These are phyloP conservation scores for Mythimna lalbum DNA, from an alignment of 2,888 invertebrate species.

Conservation along the genomic window DNA sequence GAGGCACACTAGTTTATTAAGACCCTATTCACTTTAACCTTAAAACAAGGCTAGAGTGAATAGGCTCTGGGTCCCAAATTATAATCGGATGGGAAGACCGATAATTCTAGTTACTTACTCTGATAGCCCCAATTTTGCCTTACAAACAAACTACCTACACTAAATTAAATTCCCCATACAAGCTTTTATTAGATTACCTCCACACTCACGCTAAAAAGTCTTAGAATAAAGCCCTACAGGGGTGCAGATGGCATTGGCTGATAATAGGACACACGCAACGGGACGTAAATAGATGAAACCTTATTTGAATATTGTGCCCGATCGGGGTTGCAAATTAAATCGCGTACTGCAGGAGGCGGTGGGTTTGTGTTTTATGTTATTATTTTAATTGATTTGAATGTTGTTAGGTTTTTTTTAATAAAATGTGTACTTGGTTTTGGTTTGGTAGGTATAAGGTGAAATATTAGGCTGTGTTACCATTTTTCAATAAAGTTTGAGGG, in stretches of 20 bases:
- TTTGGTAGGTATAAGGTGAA: no score
- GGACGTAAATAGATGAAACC: conserved; percentile 89
- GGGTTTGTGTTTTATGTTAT: conserved; percentile 63
- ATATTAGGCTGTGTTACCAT: no score
- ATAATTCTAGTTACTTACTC: no score
- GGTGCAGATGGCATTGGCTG: conserved; percentile 85
- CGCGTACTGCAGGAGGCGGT: conserved; percentile 78
- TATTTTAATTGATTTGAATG: conserved; percentile 63
- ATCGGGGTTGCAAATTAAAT: conserved; percentile 88
- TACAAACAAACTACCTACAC: neutral
- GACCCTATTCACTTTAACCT: no score
- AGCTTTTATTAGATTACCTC: conserved; percentile 42
- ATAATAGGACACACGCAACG: conserved; percentile 86
- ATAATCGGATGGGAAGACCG: no score
- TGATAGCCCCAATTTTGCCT: neutral
- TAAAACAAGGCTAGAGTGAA: no score
- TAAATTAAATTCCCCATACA: conserved; percentile 13
- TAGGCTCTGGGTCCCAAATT: no score
- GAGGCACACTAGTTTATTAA: no score
- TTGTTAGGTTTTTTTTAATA: neutral
- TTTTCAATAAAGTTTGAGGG: no score
- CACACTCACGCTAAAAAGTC: conserved; percentile 56
- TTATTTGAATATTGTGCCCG: conserved; percentile 89
- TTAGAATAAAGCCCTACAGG: conserved; percentile 65
- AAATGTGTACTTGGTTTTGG: no score